Evolutionary conservation across 2,113 vertebrate genomes (phyloP).

Genomic region (Cepphus grylle): DNA sequence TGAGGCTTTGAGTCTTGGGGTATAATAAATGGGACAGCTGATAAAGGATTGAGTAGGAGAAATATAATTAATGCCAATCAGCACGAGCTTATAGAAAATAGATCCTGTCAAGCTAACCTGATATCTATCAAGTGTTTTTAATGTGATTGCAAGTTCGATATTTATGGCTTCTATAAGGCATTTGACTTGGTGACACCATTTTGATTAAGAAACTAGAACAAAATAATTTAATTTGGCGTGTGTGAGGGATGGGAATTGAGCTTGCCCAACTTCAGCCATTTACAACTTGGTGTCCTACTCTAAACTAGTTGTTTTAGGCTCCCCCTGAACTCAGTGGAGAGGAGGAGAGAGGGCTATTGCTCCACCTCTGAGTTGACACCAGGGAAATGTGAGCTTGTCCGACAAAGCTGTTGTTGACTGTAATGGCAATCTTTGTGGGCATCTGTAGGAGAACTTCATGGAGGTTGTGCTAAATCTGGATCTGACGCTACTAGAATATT

Average conservation of each 20-base stretch:
- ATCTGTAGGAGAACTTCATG: not conserved
- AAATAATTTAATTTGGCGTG: not conserved
- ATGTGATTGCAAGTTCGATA: not conserved
- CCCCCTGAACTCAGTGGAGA: not conserved
- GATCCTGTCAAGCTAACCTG: not conserved
- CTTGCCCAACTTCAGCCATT: not conserved
- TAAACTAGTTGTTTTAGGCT: not conserved
- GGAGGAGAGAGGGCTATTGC: not conserved
- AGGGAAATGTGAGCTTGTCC: not conserved
- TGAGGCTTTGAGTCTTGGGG: not conserved
- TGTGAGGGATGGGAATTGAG: not conserved
- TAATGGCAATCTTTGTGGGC: not conserved
- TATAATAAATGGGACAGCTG: not conserved
- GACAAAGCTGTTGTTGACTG: not conserved
- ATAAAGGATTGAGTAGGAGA: not conserved
- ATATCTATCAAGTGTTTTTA: not conserved
- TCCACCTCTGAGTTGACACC: rapidly evolving
- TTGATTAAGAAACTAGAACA: not conserved
- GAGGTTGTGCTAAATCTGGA: not conserved
- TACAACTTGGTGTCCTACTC: not conserved
- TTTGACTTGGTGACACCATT: not conserved
- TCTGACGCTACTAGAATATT: not conserved
- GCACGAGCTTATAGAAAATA: not conserved
- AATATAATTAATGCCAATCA: not conserved
- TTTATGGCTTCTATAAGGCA: not conserved